phyloP scores from a whole-genome alignment of 1,140 invertebrate species.

The Tetragonula clypearis region DNA sequence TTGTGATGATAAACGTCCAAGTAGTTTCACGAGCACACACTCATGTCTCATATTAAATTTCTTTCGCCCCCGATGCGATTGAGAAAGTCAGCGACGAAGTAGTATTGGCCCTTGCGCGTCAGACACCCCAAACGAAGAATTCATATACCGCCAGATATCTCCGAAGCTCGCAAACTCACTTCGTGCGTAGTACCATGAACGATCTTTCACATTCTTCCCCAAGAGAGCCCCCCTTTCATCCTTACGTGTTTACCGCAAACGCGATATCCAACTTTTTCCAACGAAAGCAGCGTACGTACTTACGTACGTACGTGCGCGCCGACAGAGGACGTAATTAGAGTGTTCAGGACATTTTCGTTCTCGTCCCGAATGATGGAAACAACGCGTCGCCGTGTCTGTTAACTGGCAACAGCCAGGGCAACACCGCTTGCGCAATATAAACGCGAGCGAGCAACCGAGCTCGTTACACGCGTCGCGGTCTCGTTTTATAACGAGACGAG shows the following conservation, averaged over 20 bases:
- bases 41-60: not conserved
- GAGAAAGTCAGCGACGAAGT: no score
- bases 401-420: not conserved
- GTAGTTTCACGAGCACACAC: not conserved
- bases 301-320: not conserved
- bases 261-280: not conserved
- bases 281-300: not conserved
- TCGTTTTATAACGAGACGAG: constrained; percentile 53
- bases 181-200: not conserved
- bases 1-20: no score
- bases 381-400: constrained; percentile 12
- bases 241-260: not conserved
- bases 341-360: constrained; percentile 36
- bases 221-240: not conserved
- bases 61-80: not conserved
- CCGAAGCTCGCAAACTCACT: not conserved
- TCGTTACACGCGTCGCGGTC: constrained; percentile 44
- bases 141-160: not conserved
- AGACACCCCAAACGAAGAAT: not conserved
- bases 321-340: constrained; percentile 34
- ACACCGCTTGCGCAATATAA: constrained; percentile 74
- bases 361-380: constrained; percentile 18
- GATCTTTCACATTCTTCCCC: not conserved
- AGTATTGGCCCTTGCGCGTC: not conserved
- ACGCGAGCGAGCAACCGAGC: constrained; percentile 63